Base-by-base conservation (phyloP, 1,140 invertebrate genomes). In the Pseudomyrmex flavicornis region DNA sequence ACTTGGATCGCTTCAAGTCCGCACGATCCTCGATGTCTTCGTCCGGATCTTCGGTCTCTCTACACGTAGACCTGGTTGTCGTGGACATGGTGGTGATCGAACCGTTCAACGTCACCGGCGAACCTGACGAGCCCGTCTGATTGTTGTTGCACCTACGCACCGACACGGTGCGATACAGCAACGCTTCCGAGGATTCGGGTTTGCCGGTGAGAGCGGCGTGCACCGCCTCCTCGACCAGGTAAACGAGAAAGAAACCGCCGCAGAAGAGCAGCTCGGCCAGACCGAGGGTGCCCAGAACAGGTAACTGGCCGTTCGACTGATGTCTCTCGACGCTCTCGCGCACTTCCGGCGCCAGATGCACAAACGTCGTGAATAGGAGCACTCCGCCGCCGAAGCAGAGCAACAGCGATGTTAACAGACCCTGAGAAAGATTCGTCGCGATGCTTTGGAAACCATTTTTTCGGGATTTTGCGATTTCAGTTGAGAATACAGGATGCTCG, bases 301-400 rank as follows among this genome's bases (percentile, higher is more conserved):
- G 87, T 5, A 95, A 90, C 4, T 95, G 92, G 1, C 90, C 92
- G 54, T 91, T 93, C 0, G 89, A 84, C 48, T 95, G 92, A 44
- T 94, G 92, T 1, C 83, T 84, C 9, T 94, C 93, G 15, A 96
- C 95, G 80, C 94, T 95, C 73, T 95, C 95, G 52, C 96, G 94
- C 0, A 97, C 96, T 93, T 98, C 97, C 1, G 97, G 97, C 58
- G 97, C 96, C 62, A 98, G 94, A 90, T 98, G 97, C 5, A 97
- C 92, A 89, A 97, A 96, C 20, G 96, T 96, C 2, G 97, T 97
- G 87, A 96, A 97, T 13, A 98, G 92, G 52, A 98, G 95, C 1
- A 98, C 97, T 1, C 97, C 97, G n/a, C 97, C 97, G 12, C 97
- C 97, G 92, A 97, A 97, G 91, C 97, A 97, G 20, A 97, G 95